These are phyloP conservation scores for Vanessa atalanta DNA, from an alignment of 1,140 invertebrate genomes.

Conservation along the genomic window DNA sequence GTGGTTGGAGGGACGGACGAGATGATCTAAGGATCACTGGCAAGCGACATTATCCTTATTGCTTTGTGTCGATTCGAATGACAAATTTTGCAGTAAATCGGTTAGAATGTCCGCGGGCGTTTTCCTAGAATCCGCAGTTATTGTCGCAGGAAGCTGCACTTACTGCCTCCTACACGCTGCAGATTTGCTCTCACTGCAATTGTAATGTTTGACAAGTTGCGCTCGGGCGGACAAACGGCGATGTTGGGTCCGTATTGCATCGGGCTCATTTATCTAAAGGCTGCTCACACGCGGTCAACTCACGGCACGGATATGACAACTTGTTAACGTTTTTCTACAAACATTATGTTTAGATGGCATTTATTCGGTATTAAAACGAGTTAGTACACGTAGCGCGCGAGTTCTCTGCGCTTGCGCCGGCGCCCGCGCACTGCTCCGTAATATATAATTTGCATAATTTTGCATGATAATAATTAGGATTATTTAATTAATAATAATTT, in stretches of 20 bases:
- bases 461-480: conserved; percentile 2
- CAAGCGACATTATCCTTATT: neutral
- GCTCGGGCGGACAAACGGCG: neutral
- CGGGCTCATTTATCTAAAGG: no score
- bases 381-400: no score
- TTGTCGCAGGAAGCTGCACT: conserved; percentile 28
- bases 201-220: conserved; percentile 19
- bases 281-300: no score
- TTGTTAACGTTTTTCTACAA: no score
- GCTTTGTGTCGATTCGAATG: conserved; percentile 7
- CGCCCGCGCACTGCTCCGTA: neutral
- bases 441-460: neutral
- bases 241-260: neutral
- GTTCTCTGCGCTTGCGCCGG: neutral
- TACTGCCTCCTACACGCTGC: conserved; percentile 26
- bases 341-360: neutral
- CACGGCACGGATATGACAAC: neutral
- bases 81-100: neutral
- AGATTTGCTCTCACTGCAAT: conserved; percentile 18
- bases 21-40: neutral
- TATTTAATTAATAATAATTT: conserved; percentile 15
- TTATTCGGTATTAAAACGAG: no score
- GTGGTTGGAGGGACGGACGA: no score
- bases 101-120: conserved; percentile 11
- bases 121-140: conserved; percentile 21